phyloP scores from a whole-genome alignment of 2,113 vertebrate genomes.

The Glaucidium brasilianum region DNA sequence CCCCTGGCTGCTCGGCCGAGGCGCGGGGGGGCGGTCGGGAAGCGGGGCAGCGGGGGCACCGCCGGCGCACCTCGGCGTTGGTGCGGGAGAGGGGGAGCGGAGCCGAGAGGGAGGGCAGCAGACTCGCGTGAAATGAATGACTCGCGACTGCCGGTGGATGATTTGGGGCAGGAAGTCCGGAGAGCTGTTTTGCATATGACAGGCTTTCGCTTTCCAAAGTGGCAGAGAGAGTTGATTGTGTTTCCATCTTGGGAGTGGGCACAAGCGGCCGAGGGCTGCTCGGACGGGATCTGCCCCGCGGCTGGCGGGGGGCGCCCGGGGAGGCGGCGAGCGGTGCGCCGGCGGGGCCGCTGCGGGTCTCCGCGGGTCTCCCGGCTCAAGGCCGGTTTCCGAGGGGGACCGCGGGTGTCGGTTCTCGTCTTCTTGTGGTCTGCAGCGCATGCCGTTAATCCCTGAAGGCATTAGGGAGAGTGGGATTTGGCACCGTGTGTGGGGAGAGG shows the following conservation, averaged over 20 bases:
- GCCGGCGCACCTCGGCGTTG: background rate
- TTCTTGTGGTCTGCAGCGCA: too few relatives aligned
- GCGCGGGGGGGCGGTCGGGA: constrained; percentile 10
- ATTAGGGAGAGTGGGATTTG: constrained; percentile 61
- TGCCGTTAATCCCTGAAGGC: constrained; percentile 67
- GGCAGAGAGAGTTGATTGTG: background rate
- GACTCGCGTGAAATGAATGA: constrained; percentile 49
- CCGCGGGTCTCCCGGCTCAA: background rate
- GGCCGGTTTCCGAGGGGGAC: background rate
- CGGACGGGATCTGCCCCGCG: background rate
- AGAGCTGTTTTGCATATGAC: constrained; percentile 58
- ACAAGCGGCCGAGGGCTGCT: background rate
- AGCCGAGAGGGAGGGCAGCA: background rate
- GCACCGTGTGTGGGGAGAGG: constrained; percentile 32
- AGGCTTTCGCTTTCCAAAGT: constrained; percentile 45
- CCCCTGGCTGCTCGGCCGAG: background rate
- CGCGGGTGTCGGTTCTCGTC: too few relatives aligned
- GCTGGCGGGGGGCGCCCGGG: background rate
- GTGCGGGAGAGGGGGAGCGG: background rate
- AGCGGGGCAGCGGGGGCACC: background rate
- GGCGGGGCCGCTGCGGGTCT: background rate
- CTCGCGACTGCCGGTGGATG: constrained; percentile 44
- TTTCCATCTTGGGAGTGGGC: background rate
- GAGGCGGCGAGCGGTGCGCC: background rate
- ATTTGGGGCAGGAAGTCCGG: constrained; percentile 58